Percentiles rank a stretch among this genome's conserved stretches.
Evolutionary conservation across 2,113 vertebrate genomes (phyloP).

Genomic region (Anhinga anhinga): DNA sequence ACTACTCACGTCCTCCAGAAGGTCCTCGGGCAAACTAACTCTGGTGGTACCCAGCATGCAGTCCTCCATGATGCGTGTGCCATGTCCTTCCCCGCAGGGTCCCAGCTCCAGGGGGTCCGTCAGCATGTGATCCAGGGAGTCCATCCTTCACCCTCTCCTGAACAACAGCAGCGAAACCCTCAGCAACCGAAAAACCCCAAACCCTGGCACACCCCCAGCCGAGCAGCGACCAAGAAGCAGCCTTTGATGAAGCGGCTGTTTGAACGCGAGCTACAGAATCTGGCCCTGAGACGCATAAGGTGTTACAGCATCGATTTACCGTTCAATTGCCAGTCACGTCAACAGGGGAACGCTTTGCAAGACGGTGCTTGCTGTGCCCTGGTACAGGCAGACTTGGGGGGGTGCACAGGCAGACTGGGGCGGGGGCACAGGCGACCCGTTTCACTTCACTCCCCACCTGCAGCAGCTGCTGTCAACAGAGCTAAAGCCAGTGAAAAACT

Average conservation of each 20-base stretch:
- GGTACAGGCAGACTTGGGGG: too few species aligned
- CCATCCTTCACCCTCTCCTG: slow-evolving; percentile 75
- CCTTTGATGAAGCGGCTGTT: fast-evolving
- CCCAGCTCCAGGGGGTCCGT: slow-evolving; percentile 88
- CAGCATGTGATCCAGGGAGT: slow-evolving; percentile 90
- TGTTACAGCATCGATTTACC: fast-evolving
- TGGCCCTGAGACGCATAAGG: fast-evolving
- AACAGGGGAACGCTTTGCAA: neutral
- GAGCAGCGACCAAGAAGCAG: fast-evolving
- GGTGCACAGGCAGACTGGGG: too few species aligned
- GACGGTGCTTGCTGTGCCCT: fast-evolving
- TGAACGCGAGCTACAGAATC: fast-evolving
- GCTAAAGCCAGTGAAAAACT: fast-evolving
- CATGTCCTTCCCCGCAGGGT: slow-evolving; percentile 73
- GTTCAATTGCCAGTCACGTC: fast-evolving
- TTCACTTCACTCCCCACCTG: neutral
- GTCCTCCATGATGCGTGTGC: slow-evolving; percentile 88
- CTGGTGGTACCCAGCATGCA: slow-evolving; percentile 88
- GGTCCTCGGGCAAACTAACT: slow-evolving; percentile 90
- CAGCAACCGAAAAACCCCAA: neutral
- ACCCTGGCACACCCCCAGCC: fast-evolving
- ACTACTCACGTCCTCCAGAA: slow-evolving; percentile 91
- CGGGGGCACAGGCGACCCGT: neutral
- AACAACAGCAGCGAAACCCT: neutral
- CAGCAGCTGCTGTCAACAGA: neutral